Evolutionary conservation across 2,888 invertebrate species (phyloP), one percentile per base, ranked within the genome.

Genomic region (Drosophila neotestacea): DNA sequence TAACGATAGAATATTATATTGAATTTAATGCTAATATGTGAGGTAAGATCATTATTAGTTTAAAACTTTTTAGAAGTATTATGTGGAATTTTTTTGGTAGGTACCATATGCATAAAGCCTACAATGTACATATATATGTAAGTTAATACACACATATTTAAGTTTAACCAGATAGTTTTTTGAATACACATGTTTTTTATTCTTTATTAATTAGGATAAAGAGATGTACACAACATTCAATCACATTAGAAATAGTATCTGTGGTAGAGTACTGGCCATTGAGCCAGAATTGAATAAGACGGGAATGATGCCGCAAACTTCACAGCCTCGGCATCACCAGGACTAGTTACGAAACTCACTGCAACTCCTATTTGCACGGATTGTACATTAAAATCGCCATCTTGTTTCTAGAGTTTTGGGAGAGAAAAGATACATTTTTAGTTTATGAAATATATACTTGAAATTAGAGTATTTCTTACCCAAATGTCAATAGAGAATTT

Each of bases 181-280:
- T 22, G 22, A 22, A 22, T 42, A 7, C 10, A 9, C 4, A 38
- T 39, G 6, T 13, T 28, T 39, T 32, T 11, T 5, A 11, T 7
- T 4, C 16, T 30, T 16, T 11, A 42, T 41, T 30, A 6, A 28
- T 13, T 30, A 16, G 4, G 1, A 6, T 6, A 2, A 13, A 41
- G 11, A 16, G 5, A 16, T 36, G n/a, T 46, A n/a, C 6, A 36
- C 27, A 30, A n/a, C 4, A 32, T 11, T 10, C 6, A 10, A 6
- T 6, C 11, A 7, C 32, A 11, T 48, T 81, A 91, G 74, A 81
- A 91, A 47, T 90, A 79, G 66, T 86, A 91, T 56, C 91, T 81
- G 73, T 93, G 91, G 70, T 94, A 94, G 11, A 92, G 90, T 38
- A 93, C 93, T 13, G 94, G 91, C 93, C 93, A 94, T 48, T 93